Conservation (phyloP, 2,888 invertebrate species). For the Torymus aiolomorphi region DNA sequence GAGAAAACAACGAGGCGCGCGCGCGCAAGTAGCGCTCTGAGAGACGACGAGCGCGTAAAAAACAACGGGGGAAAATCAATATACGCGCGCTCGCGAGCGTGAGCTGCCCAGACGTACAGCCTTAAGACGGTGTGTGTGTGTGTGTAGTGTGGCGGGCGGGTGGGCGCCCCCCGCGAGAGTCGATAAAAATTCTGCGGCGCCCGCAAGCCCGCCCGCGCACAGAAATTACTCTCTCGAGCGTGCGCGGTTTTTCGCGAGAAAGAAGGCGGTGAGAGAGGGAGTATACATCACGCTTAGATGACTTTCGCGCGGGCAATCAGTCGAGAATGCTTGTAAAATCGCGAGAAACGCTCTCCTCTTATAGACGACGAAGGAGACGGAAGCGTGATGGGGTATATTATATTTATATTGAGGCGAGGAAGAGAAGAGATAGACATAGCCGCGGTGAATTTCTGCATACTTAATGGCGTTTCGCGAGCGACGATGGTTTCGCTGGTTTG, state of each 20-base stretch:
- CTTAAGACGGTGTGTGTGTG: conserved; percentile 37
- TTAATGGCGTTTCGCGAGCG: conserved; percentile 23
- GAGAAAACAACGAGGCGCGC: not conserved
- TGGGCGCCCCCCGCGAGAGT: conserved; percentile 5
- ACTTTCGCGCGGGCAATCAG: conserved; percentile 41
- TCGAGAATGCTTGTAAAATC: conserved; percentile 38
- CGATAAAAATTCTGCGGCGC: conserved; percentile 54
- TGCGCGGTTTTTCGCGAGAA: conserved; percentile 31
- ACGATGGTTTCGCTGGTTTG: not conserved
- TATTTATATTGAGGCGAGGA: conserved; percentile 18
- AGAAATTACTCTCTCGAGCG: conserved; percentile 2
- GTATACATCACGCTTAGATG: conserved; percentile 29
- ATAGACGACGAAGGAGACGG: not conserved
- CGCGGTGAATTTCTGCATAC: conserved; percentile 17
- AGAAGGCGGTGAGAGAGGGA: not conserved
- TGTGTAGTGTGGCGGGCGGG: not conserved
- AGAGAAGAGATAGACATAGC: no score
- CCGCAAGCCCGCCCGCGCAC: conserved; percentile 12
- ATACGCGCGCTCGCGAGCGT: conserved; percentile 20
- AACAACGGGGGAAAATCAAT: conserved; percentile 47
- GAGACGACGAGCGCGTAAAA: not conserved
- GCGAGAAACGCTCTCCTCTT: conserved; percentile 5
- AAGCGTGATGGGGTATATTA: no score
- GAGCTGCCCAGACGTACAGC: not conserved
- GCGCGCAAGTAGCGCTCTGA: conserved; percentile 1